A percentile compares a stretch with the other conserved stretches of the same genome.
These are phyloP conservation scores for Martes flavigula DNA, from an alignment of 2,797 vertebrate species.

Conservation along the genomic window DNA sequence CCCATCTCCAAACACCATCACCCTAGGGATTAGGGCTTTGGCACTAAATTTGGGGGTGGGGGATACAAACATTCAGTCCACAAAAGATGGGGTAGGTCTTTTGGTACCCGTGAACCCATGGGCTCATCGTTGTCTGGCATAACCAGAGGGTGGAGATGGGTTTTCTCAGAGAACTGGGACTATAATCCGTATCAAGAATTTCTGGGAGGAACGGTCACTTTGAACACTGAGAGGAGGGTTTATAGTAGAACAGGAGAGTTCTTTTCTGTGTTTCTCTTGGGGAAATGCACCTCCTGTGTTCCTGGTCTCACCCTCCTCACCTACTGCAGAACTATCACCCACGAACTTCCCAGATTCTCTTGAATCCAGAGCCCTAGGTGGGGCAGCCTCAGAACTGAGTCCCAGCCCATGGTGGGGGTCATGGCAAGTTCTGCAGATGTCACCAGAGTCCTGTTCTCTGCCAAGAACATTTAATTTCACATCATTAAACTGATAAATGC, in stretches of 20 bases:
- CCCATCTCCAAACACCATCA: rapidly evolving
- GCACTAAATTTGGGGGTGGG: not conserved
- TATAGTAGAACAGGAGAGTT: not conserved
- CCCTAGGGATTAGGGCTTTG: not conserved
- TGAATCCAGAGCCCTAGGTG: not conserved
- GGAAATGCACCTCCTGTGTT: not conserved
- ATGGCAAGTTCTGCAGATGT: not conserved
- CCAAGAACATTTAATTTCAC: not conserved
- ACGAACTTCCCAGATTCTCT: not conserved
- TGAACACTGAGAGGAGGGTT: not conserved
- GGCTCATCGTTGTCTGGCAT: not conserved
- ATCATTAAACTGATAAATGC: not conserved
- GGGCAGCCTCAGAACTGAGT: not conserved
- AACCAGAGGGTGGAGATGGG: not conserved
- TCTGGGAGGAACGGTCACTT: not conserved
- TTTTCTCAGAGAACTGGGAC: not conserved
- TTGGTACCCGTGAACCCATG: not conserved
- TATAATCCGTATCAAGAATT: not conserved
- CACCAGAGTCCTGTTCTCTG: not conserved
- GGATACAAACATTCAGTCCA: not conserved
- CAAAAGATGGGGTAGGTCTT: not conserved
- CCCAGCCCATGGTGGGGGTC: not conserved
- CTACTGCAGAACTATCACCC: not conserved
- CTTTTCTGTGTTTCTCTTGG: not conserved
- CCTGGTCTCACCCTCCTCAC: not conserved